These are phyloP conservation scores for Calypte anna DNA, from an alignment of 2,113 vertebrate species.

Conservation along the genomic window DNA sequence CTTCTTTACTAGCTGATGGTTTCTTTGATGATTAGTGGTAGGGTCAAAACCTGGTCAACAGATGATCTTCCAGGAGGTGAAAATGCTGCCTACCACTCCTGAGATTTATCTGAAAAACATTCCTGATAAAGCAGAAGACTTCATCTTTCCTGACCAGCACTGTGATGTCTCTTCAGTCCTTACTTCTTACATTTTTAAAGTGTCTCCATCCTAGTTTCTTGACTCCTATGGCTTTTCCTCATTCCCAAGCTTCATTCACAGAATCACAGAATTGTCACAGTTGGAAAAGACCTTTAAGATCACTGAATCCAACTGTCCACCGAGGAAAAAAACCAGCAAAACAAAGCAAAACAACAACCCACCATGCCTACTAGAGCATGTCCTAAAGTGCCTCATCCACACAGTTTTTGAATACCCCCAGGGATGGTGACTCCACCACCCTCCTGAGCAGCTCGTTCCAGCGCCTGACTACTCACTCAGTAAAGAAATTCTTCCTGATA, in stretches of 20 bases:
- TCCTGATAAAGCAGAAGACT: neutral
- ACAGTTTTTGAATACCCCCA: too few relatives aligned
- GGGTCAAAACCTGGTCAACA: constrained; percentile 22
- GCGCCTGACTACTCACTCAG: too few relatives aligned
- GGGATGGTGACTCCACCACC: too few relatives aligned
- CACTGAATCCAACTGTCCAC: too few relatives aligned
- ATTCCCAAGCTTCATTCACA: neutral
- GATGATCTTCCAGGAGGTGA: neutral
- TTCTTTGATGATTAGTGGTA: neutral
- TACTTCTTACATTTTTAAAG: neutral
- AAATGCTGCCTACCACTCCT: neutral
- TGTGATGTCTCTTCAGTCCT: neutral
- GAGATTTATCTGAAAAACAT: neutral
- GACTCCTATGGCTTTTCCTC: neutral
- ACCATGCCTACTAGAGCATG: too few relatives aligned
- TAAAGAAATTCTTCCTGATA: too few relatives aligned
- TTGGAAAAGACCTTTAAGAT: too few relatives aligned
- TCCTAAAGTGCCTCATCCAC: too few relatives aligned
- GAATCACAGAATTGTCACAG: too few relatives aligned
- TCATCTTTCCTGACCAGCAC: neutral
- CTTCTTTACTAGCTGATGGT: neutral
- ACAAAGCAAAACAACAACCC: too few relatives aligned
- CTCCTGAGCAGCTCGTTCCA: too few relatives aligned
- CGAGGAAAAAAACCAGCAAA: too few relatives aligned
- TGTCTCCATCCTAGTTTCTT: neutral